Evolutionary conservation across 2,888 invertebrate genomes (phyloP).

Genomic region (Liopterus haemorrhoidalis): DNA sequence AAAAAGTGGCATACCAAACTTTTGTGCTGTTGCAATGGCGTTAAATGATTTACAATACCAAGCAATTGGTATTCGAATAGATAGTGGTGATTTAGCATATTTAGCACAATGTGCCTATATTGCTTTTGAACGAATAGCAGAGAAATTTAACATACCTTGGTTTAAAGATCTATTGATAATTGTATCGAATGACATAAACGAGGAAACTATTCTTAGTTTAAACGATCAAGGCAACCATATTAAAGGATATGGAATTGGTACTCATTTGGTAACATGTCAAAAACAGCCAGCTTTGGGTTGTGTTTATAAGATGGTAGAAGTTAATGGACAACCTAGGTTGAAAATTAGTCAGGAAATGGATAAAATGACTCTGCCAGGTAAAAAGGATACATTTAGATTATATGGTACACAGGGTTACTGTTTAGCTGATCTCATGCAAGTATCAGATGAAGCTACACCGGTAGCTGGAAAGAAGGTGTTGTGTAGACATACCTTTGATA

Average conservation of each 20-base stretch:
- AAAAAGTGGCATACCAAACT: slow-evolving; percentile 93
- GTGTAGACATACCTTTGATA: slow-evolving; percentile 94
- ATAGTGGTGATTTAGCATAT: slow-evolving; percentile 96
- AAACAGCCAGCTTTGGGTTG: slow-evolving; percentile 96
- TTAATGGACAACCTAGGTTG: slow-evolving; percentile 83
- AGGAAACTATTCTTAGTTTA: slow-evolving; percentile 93
- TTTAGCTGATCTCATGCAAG: slow-evolving; percentile 82
- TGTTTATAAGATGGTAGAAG: slow-evolving; percentile 94
- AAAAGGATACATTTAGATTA: slow-evolving; percentile 72
- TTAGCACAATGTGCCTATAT: slow-evolving; percentile 79
- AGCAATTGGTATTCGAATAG: slow-evolving; percentile 86
- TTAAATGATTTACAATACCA: slow-evolving; percentile 83
- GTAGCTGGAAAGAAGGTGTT: slow-evolving; percentile 74
- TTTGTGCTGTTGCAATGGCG: slow-evolving; percentile 90
- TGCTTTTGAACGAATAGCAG: slow-evolving; percentile 71
- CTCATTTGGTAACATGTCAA: slow-evolving; percentile 97
- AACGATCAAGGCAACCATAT: slow-evolving; percentile 96
- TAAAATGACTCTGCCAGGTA: slow-evolving; percentile 96
- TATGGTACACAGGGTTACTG: slow-evolving; percentile 77
- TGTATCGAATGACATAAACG: slow-evolving; percentile 97
- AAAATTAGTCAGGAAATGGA: slow-evolving; percentile 96
- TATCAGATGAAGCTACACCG: slow-evolving; percentile 72
- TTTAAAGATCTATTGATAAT: slow-evolving; percentile 84
- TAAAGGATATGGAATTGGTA: slow-evolving; percentile 93
- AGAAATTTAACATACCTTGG: slow-evolving; percentile 71